Percentiles rank a stretch among this genome's conserved stretches.
Evolutionary conservation across 92 coral and sea anemone genomes (phyloP).

Genomic region (Isaurus tuberculatus): DNA sequence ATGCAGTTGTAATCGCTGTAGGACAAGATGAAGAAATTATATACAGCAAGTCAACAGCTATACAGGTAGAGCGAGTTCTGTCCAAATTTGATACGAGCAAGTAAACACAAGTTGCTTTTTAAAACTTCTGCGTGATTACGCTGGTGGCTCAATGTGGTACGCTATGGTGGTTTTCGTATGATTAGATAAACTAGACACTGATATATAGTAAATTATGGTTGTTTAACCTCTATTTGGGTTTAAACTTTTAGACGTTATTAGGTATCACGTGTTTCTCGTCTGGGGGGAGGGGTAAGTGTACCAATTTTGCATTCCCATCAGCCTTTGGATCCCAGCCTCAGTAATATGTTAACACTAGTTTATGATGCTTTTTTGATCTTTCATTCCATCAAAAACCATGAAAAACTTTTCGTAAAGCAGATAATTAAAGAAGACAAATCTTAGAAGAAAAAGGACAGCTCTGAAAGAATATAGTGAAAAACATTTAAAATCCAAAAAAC

Average conservation of each 20-base stretch:
- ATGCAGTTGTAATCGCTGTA: constrained; percentile 90
- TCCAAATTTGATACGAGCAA: background rate
- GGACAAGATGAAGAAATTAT: constrained; percentile 99
- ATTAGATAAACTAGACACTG: background rate
- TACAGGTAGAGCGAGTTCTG: constrained; percentile 62
- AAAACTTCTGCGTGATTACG: background rate
- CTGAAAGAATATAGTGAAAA: too few species aligned
- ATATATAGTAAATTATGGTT: background rate
- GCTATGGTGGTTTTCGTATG: background rate
- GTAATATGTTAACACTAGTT: too few species aligned
- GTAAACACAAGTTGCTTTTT: background rate
- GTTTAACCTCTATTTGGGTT: background rate
- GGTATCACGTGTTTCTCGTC: background rate
- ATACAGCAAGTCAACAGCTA: constrained; percentile 97
- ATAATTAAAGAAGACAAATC: too few species aligned
- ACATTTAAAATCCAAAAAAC: too few species aligned
- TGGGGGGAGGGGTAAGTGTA: background rate
- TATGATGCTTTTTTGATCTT: too few species aligned
- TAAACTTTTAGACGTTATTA: background rate
- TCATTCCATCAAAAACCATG: too few species aligned
- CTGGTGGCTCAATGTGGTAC: background rate
- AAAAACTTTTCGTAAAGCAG: too few species aligned
- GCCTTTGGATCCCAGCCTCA: too few species aligned
- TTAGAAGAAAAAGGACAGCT: too few species aligned
- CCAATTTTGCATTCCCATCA: too few species aligned